Conservation (phyloP, 1,140 invertebrate genomes). For the Aphidius ervi region DNA sequence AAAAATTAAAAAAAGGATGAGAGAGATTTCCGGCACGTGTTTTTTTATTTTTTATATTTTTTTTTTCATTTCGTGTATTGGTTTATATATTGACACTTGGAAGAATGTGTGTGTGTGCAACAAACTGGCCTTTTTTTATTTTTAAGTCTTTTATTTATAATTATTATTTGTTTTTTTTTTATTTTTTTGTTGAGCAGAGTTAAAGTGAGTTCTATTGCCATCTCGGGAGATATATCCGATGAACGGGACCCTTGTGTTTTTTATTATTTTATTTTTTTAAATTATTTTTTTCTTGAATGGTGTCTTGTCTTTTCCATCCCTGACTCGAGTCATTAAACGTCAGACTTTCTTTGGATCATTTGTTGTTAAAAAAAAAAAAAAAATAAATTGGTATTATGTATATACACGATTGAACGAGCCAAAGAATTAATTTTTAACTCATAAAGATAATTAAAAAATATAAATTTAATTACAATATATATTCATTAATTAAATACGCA, state of each 20-base stretch:
- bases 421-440: too few species aligned
- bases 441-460: too few species aligned
- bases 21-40: too few species aligned
- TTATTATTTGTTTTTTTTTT: neutral
- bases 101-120: too few species aligned
- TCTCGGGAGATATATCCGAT: constrained; percentile 20
- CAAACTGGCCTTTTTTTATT: neutral
- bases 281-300: neutral
- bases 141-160: neutral
- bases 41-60: too few species aligned
- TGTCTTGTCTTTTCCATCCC: neutral
- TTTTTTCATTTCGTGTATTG: too few species aligned
- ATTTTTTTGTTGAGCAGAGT: too few species aligned
- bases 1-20: too few species aligned
- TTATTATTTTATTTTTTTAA: neutral
- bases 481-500: too few species aligned
- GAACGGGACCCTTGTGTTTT: constrained; percentile 26
- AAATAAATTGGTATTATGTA: neutral
- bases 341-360: constrained; percentile 18
- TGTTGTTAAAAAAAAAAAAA: constrained; percentile 6
- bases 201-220: constrained; percentile 15
- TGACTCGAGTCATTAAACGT: constrained; percentile 20
- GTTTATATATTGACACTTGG: too few species aligned
- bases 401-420: too few species aligned
- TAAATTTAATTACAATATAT: too few species aligned